Evolutionary conservation across 2,888 invertebrate species (phyloP), one percentile per base, ranked within the genome.

Genomic region (Cataglyphis cursor): DNA sequence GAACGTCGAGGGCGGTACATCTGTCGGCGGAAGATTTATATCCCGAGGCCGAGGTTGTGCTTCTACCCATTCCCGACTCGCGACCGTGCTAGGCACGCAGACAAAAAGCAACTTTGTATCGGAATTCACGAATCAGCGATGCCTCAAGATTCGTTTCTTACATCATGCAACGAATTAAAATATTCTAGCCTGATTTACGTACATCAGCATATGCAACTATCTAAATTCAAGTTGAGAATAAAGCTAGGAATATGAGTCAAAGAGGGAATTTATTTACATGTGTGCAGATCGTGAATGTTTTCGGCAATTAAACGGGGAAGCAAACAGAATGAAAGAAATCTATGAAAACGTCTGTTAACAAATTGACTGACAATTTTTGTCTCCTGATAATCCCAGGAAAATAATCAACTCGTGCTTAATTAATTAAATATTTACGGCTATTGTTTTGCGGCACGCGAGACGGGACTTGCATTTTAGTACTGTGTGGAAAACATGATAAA

Each of bases 1-100:
- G 90, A 90, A 89, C 89, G 88, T 91, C 88, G 93, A 93, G 92
- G 94, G 94, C 94, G 94, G 94, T 92, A 94, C 94, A 92, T 93
- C 93, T 92, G 94, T 94, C 94, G 89, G 91, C 92, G 84, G 88
- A 92, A 94, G 94, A 94, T 94, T 94, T 94, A 94, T 94, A 93
- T 93, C 92, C 90, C 72, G 88, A 86, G 88, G 90, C 91, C 88
- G 85, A 85, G 85, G 90, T 90, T 90, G n/a, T 51, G 88, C 86
- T 85, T 89, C 86, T 89, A 68, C 82, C 83, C 82, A 87, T 87
- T 85, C 76, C 82, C 65, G 64, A 68, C 68, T 86, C 86, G 84
- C 84, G 38, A 24, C 81, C 83, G 84, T 64, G 78, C 82, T 82
- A 84, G 75, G 74, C 89, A 90, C 89, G 89, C 90, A 81, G 87